Percentiles rank a stretch among this genome's conserved stretches.
These are phyloP conservation scores for Phymorhynchus buccinoides DNA, from an alignment of 1,140 invertebrate species.

Conservation along the genomic window DNA sequence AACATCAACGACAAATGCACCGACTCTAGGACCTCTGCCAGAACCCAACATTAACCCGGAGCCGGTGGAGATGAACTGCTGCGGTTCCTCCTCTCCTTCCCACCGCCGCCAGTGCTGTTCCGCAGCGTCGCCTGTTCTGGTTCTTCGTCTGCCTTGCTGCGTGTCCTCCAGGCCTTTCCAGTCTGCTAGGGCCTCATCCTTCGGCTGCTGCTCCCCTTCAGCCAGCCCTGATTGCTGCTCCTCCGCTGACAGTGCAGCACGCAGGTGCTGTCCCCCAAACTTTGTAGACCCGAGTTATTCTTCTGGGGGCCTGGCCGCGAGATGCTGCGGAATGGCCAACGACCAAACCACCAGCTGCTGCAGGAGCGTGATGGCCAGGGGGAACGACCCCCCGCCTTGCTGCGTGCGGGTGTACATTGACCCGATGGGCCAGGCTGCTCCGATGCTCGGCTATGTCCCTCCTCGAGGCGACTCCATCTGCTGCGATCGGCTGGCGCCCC, in stretches of 20 bases:
- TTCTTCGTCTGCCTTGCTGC: background rate
- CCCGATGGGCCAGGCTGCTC: too few species aligned
- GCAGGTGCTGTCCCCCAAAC: too few species aligned
- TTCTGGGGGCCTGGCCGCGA: too few species aligned
- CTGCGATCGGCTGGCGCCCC: too few species aligned
- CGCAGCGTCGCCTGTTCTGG: background rate
- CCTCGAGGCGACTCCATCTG: too few species aligned
- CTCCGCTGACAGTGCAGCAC: background rate
- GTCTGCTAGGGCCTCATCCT: background rate
- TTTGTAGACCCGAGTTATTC: too few species aligned
- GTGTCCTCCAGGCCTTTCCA: background rate
- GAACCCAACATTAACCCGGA: background rate
- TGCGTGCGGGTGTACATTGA: too few species aligned
- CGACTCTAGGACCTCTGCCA: background rate
- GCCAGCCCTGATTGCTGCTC: background rate
- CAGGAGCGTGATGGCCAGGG: too few species aligned
- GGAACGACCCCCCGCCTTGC: too few species aligned
- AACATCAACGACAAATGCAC: background rate
- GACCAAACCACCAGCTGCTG: too few species aligned
- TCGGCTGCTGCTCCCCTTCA: background rate
- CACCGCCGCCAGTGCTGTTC: background rate
- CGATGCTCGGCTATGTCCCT: too few species aligned
- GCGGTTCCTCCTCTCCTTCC: background rate
- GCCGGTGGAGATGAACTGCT: background rate
- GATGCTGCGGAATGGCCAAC: too few species aligned